Percentiles rank a stretch among this genome's conserved stretches.
Conservation (phyloP, 2,888 invertebrate genomes). For the Copidosoma aretas region DNA sequence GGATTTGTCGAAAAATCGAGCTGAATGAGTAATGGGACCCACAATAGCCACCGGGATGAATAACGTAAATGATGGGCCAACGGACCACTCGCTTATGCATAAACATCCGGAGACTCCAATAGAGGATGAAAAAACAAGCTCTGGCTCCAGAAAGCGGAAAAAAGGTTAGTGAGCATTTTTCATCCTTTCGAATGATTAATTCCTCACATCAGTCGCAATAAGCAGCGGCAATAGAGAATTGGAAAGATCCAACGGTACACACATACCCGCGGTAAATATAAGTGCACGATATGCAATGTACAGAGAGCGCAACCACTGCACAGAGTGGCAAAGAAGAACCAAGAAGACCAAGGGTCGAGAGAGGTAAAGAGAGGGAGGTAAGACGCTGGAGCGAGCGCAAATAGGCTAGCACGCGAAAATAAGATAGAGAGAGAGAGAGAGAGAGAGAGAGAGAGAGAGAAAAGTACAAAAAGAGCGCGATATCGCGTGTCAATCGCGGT, state of each 20-base stretch:
- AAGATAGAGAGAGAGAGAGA: conserved; percentile 1
- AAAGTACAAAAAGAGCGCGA: conserved; percentile 16
- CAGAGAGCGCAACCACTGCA: background rate
- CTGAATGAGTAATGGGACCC: too few species aligned
- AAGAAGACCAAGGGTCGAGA: background rate
- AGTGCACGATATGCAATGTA: too few species aligned
- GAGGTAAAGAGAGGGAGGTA: background rate
- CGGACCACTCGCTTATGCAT: too few species aligned
- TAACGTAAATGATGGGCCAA: too few species aligned
- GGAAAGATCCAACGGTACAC: background rate
- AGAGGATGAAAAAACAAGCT: too few species aligned
- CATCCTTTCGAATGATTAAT: conserved; percentile 30
- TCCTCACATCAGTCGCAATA: conserved; percentile 17
- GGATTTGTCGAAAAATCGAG: too few species aligned
- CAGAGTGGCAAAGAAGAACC: background rate
- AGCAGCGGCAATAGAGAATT: background rate
- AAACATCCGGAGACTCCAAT: too few species aligned
- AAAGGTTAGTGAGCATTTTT: too few species aligned
- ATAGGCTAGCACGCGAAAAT: background rate
- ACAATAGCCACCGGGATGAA: too few species aligned
- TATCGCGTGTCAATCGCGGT: conserved; percentile 42
- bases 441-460: background rate
- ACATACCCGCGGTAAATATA: background rate
- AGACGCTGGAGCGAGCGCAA: background rate
- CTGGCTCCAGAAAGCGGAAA: too few species aligned